Evolutionary conservation across 2,797 vertebrate genomes (phyloP).

Genomic region (Euphonia xanthogaster): DNA sequence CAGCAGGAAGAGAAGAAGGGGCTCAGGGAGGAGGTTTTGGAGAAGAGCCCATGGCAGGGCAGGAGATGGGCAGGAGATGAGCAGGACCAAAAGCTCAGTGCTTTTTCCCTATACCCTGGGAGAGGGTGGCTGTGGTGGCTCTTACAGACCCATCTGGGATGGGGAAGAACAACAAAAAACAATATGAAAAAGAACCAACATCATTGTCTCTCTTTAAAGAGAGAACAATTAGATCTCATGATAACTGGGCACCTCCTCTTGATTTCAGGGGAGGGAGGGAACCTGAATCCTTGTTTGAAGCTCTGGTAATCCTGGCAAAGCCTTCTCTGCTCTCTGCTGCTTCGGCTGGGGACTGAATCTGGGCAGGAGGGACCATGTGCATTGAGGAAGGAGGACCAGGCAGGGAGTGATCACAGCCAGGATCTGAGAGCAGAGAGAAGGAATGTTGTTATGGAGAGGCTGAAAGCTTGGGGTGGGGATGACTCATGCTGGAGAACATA

Average conservation of each 20-base stretch:
- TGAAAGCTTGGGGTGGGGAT: slow-evolving; percentile 13
- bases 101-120: rapidly evolving
- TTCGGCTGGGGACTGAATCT: not conserved
- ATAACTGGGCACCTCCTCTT: not conserved
- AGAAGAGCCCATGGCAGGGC: not conserved
- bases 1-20: not conserved
- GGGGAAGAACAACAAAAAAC: not conserved
- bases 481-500: slow-evolving; percentile 50
- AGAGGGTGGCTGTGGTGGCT: not conserved
- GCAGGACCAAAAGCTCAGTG: not conserved
- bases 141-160: not conserved
- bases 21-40: not conserved
- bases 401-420: slow-evolving; percentile 17
- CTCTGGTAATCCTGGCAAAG: not conserved
- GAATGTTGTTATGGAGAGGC: slow-evolving; percentile 67
- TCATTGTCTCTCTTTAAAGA: not conserved
- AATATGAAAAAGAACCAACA: rapidly evolving
- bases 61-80: not conserved
- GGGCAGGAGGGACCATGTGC: not conserved
- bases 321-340: not conserved
- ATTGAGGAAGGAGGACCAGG: slow-evolving; percentile 8
- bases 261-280: not conserved
- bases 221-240: not conserved
- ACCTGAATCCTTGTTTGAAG: not conserved
- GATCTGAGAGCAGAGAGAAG: slow-evolving; percentile 60